Evolutionary conservation across 64 coral and sea anemone species (phyloP), one percentile per base, ranked within the genome.

Genomic region (Actinia tenebrosa): DNA sequence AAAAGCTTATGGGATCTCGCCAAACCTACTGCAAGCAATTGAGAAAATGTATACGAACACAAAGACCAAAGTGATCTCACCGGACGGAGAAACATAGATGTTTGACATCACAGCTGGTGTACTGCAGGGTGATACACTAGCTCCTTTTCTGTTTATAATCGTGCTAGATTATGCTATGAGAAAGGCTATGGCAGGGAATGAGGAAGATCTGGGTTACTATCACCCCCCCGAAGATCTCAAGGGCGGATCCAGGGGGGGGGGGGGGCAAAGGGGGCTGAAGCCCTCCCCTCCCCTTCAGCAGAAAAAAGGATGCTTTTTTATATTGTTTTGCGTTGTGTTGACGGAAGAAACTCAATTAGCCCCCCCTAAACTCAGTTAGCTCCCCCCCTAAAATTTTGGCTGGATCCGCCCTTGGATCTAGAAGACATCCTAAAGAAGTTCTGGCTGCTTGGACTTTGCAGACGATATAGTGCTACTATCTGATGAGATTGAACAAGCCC

Each of bases 51-150:
- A 78, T 16, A 37, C 43, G 7, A 42, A 42, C 15, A 78, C 72
- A 10, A 7, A 27, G 14, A 53, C 56, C 7, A 64, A 16, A 23
- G 42, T 82, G 14, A 44, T 89, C 10, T 18, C 77, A 23, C 79
- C 80, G 19, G 88, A 89, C 8, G 60, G 88, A 2, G 22, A 53
- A 15, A 83, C 79, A 22, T 7, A 87, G 2, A 2, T 5, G 22
- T 89, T 89, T 62, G 52, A 64, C 6, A 89, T 89, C 19, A 11
- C 10, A n/a, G 42, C 80, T 14, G 88, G 44, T n/a, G 44, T 89
- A 25, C 60, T 64, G 1, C 44, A 77, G 42, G 60, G 58, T 16
- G 43, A 56, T 4, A 45, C 47, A 1, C 45, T 71, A 16, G 80
- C 80, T 53, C 59, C 80, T 1, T 71, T 55, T 1, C 81, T 89